Evolutionary conservation across 1,140 invertebrate species (phyloP).

Genomic region (Chironomus tepperi): DNA sequence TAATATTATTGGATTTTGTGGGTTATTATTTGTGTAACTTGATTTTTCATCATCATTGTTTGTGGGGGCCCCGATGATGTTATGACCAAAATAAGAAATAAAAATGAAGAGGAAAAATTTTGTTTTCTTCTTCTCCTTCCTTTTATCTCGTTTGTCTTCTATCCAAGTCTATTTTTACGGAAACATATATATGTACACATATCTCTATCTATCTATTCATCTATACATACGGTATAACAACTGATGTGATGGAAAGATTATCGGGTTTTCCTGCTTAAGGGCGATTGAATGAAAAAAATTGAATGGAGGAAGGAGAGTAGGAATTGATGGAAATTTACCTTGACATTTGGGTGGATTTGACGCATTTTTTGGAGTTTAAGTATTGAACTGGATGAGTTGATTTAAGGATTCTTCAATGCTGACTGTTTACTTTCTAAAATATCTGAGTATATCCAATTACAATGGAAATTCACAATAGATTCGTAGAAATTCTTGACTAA

Average conservation of each 20-base stretch:
- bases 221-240: neutral
- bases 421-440: no score
- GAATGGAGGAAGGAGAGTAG: no score
- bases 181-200: neutral
- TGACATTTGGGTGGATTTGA: no score
- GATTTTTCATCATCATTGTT: constrained; percentile 2
- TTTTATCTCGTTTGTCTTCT: neutral
- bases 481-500: no score
- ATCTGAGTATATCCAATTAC: no score
- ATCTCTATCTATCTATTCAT: neutral
- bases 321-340: no score
- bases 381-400: no score
- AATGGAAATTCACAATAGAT: no score
- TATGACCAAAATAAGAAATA: neutral
- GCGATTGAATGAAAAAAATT: neutral
- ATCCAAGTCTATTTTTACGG: neutral
- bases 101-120: neutral
- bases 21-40: constrained; percentile 14
- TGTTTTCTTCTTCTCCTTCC: neutral
- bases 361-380: no score
- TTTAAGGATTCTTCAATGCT: no score
- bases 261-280: neutral
- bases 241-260: constrained; percentile 12
- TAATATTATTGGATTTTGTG: constrained; percentile 14
- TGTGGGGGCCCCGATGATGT: neutral